phyloP scores from a whole-genome alignment of 2,113 vertebrate genomes.

The Chaetorhynchus papuensis region DNA sequence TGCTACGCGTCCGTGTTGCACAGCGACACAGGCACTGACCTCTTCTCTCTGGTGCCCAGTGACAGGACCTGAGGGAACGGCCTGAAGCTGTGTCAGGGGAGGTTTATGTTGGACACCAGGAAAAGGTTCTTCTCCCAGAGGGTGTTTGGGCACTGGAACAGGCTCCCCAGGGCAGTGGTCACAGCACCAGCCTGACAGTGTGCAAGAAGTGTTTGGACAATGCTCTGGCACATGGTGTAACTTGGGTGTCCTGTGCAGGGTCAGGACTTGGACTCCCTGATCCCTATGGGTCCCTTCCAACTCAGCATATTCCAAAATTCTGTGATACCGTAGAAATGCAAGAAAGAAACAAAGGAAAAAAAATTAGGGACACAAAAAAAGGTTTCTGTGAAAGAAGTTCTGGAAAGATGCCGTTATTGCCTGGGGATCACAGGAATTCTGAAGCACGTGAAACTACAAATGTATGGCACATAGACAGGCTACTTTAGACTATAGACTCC shows the following conservation, averaged over 20 bases:
- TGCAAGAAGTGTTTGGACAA: rapidly evolving
- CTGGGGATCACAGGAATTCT: neutral
- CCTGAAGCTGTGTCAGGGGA: neutral
- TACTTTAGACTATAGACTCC: neutral
- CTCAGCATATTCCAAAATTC: neutral
- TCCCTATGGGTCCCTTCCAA: neutral
- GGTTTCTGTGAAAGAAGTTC: neutral
- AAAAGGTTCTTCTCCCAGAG: neutral
- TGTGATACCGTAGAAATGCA: neutral
- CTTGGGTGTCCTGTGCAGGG: neutral
- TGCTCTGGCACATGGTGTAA: no score
- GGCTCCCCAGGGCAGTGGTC: neutral
- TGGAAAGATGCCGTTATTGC: neutral
- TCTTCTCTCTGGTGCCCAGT: neutral
- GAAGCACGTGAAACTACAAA: neutral
- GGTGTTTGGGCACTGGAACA: neutral
- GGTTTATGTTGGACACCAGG: neutral
- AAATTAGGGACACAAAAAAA: neutral
- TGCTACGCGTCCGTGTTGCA: no score
- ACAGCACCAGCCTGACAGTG: neutral
- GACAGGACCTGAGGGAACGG: neutral
- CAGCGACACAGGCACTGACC: no score
- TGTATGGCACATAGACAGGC: neutral
- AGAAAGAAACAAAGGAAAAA: neutral
- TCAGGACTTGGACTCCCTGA: neutral